phyloP scores from a whole-genome alignment of 2,888 invertebrate species.

The Eueremaeus valkanovi region DNA sequence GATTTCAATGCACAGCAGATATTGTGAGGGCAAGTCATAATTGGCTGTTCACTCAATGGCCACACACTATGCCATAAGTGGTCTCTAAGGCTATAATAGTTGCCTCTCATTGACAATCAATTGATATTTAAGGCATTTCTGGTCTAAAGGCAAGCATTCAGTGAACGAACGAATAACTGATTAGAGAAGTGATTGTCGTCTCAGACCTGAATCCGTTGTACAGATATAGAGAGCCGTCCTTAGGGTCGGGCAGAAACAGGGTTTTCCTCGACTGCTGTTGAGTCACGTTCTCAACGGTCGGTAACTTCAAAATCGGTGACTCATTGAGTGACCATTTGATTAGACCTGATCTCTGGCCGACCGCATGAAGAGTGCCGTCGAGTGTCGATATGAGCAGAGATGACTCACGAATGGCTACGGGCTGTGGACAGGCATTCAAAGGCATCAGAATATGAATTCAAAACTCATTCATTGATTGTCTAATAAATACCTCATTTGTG shows the following conservation, averaged over 20 bases:
- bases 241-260: slow-evolving; percentile 84
- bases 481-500: slow-evolving; percentile 1
- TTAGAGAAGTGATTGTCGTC: not conserved
- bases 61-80: no score
- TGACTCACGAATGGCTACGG: slow-evolving; percentile 56
- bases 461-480: no score
- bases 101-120: no score
- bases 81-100: no score
- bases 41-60: not conserved
- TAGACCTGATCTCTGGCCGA: slow-evolving; percentile 77
- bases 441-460: not conserved
- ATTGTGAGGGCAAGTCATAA: no score
- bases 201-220: slow-evolving; percentile 42
- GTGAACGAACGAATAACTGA: not conserved
- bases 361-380: slow-evolving; percentile 85
- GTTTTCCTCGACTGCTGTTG: slow-evolving; percentile 1
- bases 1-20: no score
- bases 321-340: slow-evolving; percentile 87
- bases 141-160: not conserved
- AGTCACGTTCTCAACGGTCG: slow-evolving; percentile 11
- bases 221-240: slow-evolving; percentile 90
- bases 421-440: slow-evolving; percentile 17
- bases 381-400: slow-evolving; percentile 84
- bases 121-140: not conserved
- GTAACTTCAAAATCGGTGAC: slow-evolving; percentile 53